Conservation (phyloP, 2,797 vertebrate species). For the Sparus aurata region DNA sequence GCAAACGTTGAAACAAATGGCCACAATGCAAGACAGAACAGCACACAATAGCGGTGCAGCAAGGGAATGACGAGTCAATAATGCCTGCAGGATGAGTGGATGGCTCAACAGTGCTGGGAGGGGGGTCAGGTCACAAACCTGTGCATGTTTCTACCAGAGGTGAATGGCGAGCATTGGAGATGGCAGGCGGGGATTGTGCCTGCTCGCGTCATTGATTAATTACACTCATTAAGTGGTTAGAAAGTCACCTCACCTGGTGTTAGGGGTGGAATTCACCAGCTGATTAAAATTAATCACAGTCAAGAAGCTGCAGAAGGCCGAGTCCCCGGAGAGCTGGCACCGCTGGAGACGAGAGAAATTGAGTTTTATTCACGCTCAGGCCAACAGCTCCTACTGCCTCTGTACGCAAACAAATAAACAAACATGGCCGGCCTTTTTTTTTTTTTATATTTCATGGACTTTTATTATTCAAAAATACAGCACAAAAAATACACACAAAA, state of each 20-base stretch:
- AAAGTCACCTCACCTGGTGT: conserved; percentile 83
- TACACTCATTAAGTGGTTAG: conserved; percentile 77
- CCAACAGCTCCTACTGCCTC: conserved; percentile 21
- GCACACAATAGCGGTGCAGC: background rate
- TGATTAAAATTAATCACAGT: conserved; percentile 79
- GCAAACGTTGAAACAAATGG: conserved; percentile 52
- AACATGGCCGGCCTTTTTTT: background rate
- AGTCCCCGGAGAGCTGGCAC: conserved; percentile 19
- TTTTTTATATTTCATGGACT: conserved; percentile 60
- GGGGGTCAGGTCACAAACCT: conserved; percentile 27
- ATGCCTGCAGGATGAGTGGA: background rate
- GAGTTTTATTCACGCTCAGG: conserved; percentile 37
- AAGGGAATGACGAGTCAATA: background rate
- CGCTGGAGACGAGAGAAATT: conserved; percentile 22
- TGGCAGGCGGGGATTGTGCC: conserved; percentile 19
- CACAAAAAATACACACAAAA: conserved; percentile 83
- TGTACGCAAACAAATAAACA: conserved; percentile 28
- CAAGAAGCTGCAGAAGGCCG: conserved; percentile 48
- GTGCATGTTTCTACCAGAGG: conserved; percentile 26
- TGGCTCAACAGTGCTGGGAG: background rate
- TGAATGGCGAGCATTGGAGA: background rate
- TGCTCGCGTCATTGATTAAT: conserved; percentile 74
- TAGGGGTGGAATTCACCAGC: conserved; percentile 63
- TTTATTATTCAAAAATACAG: conserved; percentile 89
- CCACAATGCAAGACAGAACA: background rate